phyloP scores from a whole-genome alignment of 2,113 vertebrate genomes.

The Pollimyrus isidori region DNA sequence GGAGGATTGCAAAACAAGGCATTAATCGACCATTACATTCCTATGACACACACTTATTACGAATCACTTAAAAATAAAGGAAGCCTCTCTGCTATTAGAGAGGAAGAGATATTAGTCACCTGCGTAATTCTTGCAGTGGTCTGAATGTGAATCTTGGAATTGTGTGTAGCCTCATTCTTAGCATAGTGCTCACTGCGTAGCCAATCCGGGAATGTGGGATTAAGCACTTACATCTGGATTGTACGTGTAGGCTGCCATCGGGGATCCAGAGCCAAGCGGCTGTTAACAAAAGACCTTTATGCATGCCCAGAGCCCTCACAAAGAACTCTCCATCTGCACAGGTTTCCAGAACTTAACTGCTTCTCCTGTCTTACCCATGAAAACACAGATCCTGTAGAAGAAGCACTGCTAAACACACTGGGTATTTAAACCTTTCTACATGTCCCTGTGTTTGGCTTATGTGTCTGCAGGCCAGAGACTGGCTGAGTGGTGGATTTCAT shows the following conservation, averaged over 20 bases:
- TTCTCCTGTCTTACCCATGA: neutral
- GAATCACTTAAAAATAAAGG: neutral
- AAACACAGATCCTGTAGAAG: neutral
- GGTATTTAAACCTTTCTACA: neutral
- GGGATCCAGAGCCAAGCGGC: conserved; percentile 3
- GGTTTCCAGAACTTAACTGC: neutral
- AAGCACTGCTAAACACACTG: neutral
- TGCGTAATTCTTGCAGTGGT: conserved; percentile 5
- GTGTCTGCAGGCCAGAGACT: neutral
- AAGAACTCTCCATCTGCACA: neutral
- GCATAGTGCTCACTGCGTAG: neutral
- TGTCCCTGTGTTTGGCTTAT: neutral
- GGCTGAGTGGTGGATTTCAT: neutral
- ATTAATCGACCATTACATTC: neutral
- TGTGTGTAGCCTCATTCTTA: neutral
- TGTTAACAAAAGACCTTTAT: conserved; percentile 11
- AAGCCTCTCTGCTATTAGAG: neutral
- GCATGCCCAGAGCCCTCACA: conserved; percentile 2
- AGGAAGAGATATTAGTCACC: neutral
- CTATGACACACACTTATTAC: neutral
- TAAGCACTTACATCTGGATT: conserved; percentile 19
- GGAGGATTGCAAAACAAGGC: neutral
- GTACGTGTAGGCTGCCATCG: conserved; percentile 5
- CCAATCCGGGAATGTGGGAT: conserved; percentile 13
- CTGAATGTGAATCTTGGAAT: neutral